Evolutionary conservation across 2,888 invertebrate genomes (phyloP).

Genomic region (Zootermopsis nevadensis): DNA sequence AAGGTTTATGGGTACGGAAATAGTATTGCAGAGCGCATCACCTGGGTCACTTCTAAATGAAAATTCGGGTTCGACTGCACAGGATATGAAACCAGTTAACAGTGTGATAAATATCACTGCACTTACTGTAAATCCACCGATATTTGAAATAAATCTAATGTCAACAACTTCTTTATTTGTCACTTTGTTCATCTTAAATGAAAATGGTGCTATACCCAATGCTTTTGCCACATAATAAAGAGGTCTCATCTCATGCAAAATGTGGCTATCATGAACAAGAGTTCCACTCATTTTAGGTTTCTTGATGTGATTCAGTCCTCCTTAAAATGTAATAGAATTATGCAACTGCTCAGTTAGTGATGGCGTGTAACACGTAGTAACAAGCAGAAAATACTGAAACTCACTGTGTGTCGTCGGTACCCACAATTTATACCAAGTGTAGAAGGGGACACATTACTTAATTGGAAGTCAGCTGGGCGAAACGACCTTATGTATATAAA

Average conservation of each 20-base stretch:
- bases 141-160: not conserved
- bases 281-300: no score
- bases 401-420: no score
- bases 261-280: no score
- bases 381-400: no score
- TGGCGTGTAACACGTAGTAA: no score
- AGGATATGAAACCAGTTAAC: not conserved
- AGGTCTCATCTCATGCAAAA: not conserved
- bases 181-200: not conserved
- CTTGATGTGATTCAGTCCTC: no score
- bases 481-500: no score
- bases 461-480: no score
- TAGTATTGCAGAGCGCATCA: not conserved
- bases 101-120: not conserved
- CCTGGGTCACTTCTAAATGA: not conserved
- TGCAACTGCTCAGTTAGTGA: no score
- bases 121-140: not conserved
- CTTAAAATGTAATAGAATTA: no score
- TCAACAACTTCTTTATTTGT: not conserved
- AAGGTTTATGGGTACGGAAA: not conserved
- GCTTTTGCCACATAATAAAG: not conserved
- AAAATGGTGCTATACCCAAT: not conserved
- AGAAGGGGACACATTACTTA: no score
- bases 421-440: no score
- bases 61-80: not conserved